Percentiles rank a stretch among this genome's conserved stretches.
phyloP scores from a whole-genome alignment of 2,888 invertebrate species.

The Agrochola lota region DNA sequence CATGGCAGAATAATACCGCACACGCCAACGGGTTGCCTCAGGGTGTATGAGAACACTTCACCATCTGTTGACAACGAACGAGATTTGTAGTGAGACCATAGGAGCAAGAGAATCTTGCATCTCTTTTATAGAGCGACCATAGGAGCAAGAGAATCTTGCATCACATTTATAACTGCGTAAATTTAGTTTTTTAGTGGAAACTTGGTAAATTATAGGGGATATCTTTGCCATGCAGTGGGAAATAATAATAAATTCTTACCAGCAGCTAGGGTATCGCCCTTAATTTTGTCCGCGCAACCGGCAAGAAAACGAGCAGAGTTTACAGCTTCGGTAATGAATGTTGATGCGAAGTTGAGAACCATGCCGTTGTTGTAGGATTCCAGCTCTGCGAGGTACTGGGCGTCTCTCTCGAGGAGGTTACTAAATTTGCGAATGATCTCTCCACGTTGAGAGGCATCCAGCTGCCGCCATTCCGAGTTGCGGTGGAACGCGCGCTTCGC shows the following conservation, averaged over 20 bases:
- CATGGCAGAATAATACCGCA: slow-evolving; percentile 97
- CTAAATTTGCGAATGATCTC: slow-evolving; percentile 93
- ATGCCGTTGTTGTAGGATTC: slow-evolving; percentile 98
- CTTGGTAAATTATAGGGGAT: background rate
- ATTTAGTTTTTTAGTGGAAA: no score
- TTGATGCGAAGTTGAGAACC: slow-evolving; percentile 91
- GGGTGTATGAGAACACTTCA: slow-evolving; percentile 93
- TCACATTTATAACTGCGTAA: no score
- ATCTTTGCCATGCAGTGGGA: no score
- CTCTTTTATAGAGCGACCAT: no score
- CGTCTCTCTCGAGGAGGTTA: slow-evolving; percentile 93
- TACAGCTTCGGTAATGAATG: slow-evolving; percentile 87
- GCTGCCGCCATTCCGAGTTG: slow-evolving; percentile 93
- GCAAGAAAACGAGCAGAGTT: slow-evolving; percentile 94
- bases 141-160: no score
- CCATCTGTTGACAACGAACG: slow-evolving; percentile 89
- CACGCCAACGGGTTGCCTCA: slow-evolving; percentile 91
- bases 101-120: background rate
- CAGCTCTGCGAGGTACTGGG: slow-evolving; percentile 96
- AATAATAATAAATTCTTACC: slow-evolving; percentile 68
- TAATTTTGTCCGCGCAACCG: slow-evolving; percentile 97
- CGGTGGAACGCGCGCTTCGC: slow-evolving; percentile 92
- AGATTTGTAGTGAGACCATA: background rate
- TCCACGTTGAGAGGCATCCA: slow-evolving; percentile 95
- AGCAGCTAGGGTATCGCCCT: slow-evolving; percentile 93